phyloP scores from a whole-genome alignment of 2,113 vertebrate species.

The Phylloscopus whistleri region DNA sequence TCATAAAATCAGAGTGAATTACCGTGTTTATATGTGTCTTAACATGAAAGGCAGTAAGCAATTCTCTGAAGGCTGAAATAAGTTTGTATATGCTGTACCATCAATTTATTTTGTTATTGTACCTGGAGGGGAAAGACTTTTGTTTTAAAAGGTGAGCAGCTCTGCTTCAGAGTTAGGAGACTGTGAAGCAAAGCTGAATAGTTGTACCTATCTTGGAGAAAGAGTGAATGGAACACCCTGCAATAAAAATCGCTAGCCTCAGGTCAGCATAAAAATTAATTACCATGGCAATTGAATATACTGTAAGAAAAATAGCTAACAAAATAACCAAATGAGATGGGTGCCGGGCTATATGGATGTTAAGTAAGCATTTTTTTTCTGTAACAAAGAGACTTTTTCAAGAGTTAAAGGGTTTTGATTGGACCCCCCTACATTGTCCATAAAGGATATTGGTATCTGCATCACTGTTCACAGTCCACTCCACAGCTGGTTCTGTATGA shows the following conservation, averaged over 20 bases:
- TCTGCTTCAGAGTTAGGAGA: constrained; percentile 19
- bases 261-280: constrained; percentile 29
- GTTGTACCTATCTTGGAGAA: neutral
- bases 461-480: neutral
- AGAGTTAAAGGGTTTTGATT: neutral
- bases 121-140: neutral
- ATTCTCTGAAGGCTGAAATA: constrained; percentile 21
- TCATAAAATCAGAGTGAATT: constrained; percentile 58
- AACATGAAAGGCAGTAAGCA: constrained; percentile 23
- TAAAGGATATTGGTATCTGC: neutral
- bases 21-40: constrained; percentile 10
- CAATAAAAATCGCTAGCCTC: constrained; percentile 25
- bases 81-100: constrained; percentile 15
- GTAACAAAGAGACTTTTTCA: neutral
- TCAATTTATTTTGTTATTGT: constrained; percentile 34
- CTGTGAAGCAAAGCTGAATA: constrained; percentile 46
- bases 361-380: neutral
- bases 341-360: neutral
- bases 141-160: constrained; percentile 42
- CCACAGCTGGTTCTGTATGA: neutral
- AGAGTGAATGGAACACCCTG: neutral
- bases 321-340: neutral
- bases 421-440: neutral
- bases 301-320: constrained; percentile 1
- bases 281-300: neutral